Evolutionary conservation across 2,113 vertebrate genomes (phyloP), one percentile per base, ranked within the genome.

Genomic region (Cariama cristata): DNA sequence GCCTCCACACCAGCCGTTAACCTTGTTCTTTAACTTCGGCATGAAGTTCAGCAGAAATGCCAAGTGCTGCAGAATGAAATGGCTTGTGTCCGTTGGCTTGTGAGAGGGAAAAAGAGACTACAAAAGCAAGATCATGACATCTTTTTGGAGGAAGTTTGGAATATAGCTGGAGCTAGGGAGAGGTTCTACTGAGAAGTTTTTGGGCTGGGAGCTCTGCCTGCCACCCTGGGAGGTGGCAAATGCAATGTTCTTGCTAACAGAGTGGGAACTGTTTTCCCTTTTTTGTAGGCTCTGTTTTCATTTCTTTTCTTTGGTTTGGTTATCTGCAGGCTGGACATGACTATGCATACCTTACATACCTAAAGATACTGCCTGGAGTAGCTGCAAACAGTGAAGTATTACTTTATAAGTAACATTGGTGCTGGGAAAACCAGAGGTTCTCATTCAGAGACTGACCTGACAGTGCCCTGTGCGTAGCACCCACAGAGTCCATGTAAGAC

Each of bases 401-500:
- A 62, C 47, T 83, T 88, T 77, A 27, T 77, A 40, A 79, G 44
- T 82, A 79, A 64, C 53, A 42, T 0, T 7, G 28, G 38, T 3
- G 1, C 38, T 84, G 44, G 50, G 42, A 80, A 91, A 62, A 63
- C 8, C n/a, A 27, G 22, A 88, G 33, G 13, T 79, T 82, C 38
- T 73, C 22, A 6, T 86, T 90, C 21, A 38, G 86, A 81, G 71
- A 19, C 67, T 90, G 91, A 69, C 55, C 62, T 0, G 3, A 45
- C 20, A 24, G 56, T 60, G 84, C 56, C 68, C 71, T n/a, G 18
- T 73, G 42, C 0, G 0, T 18, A 49, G 71, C 45, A 26, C n/a
- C 26, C 22, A 13, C 4, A 1, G 59, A 20, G 8, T 47, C 23
- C 7, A 0, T 38, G 6, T 11, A 15, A 67, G 62, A 26, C 42